Percentiles rank a stretch among this genome's conserved stretches.
These are phyloP conservation scores for Lepidocolaptes lacrymiger DNA, from an alignment of 2,797 vertebrate genomes.

Conservation along the genomic window DNA sequence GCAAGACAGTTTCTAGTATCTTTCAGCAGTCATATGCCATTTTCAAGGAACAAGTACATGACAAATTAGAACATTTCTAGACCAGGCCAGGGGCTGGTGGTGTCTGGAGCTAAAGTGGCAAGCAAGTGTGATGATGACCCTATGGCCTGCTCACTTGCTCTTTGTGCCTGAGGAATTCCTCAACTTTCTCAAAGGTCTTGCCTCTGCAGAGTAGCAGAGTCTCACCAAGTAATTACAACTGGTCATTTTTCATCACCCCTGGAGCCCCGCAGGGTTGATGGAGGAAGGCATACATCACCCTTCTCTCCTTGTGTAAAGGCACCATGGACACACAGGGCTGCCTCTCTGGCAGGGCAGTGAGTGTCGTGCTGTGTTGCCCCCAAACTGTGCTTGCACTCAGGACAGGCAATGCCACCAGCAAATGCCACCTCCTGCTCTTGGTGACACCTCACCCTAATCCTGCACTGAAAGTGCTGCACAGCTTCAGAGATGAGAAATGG, in stretches of 20 bases:
- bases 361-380: too few relatives aligned
- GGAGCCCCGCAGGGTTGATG: rapidly evolving
- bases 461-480: not conserved
- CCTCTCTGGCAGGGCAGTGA: rapidly evolving
- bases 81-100: not conserved
- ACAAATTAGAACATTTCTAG: not conserved
- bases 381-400: rapidly evolving
- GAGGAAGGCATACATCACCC: not conserved
- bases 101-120: not conserved
- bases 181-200: not conserved
- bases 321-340: not conserved
- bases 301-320: not conserved
- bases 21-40: not conserved
- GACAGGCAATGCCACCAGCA: not conserved
- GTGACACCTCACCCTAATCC: not conserved
- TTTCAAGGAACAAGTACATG: not conserved
- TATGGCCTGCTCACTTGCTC: not conserved
- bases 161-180: not conserved
- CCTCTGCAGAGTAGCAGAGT: not conserved
- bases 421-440: not conserved
- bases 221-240: not conserved
- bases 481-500: not conserved
- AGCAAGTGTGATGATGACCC: not conserved
- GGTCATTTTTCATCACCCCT: not conserved
- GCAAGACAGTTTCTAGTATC: not conserved